Conservation (phyloP, 2,113 vertebrate genomes). For the Cranoglanis bouderius region DNA sequence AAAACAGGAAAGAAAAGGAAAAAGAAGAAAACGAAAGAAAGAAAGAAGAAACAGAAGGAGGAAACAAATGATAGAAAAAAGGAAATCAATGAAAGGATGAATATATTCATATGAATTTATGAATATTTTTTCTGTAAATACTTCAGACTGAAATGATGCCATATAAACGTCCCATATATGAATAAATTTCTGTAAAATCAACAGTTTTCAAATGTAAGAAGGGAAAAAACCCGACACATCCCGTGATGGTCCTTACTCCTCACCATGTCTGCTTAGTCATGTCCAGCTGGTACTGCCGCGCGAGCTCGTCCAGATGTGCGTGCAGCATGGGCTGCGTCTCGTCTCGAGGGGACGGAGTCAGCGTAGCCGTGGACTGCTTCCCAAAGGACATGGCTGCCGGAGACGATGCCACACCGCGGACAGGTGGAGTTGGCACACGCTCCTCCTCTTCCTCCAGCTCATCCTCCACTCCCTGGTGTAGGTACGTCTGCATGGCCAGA, state of each 20-base stretch:
- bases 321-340: slow-evolving; percentile 98
- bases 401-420: slow-evolving; percentile 94
- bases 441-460: slow-evolving; percentile 98
- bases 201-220: neutral
- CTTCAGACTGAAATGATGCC: neutral
- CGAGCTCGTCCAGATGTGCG: slow-evolving; percentile 93
- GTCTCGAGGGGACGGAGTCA: slow-evolving; percentile 93
- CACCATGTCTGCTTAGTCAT: slow-evolving; percentile 97
- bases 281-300: slow-evolving; percentile 96
- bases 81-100: neutral
- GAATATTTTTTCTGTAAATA: neutral
- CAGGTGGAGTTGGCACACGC: slow-evolving; percentile 93
- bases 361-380: slow-evolving; percentile 95
- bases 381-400: slow-evolving; percentile 95
- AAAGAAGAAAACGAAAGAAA: too few species aligned
- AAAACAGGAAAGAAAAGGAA: neutral
- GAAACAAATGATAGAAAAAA: neutral
- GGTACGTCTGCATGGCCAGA: slow-evolving; percentile 93
- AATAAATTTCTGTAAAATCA: neutral
- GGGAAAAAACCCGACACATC: too few species aligned
- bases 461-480: slow-evolving; percentile 97
- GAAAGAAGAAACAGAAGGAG: neutral
- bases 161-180: neutral
- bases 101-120: too few species aligned
- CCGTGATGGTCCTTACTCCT: neutral